Conservation (phyloP, 2,113 vertebrate species). For the Trogon melanurus region DNA sequence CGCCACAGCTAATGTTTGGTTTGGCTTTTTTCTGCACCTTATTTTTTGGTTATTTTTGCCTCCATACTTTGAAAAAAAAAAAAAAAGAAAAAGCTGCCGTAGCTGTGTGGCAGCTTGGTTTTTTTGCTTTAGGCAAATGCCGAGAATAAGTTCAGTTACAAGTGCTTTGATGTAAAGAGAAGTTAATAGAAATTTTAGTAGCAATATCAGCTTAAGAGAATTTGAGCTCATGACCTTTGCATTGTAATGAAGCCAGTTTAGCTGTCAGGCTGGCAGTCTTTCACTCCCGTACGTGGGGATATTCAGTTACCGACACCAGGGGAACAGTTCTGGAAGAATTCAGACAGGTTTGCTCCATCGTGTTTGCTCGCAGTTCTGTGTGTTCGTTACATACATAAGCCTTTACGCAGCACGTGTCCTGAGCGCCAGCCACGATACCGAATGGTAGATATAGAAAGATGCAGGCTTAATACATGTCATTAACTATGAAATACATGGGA, state of each 20-base stretch:
- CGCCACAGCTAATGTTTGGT: background rate
- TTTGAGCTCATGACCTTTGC: background rate
- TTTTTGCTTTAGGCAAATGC: background rate
- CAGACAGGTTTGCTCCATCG: background rate
- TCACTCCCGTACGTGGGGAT: fast-evolving
- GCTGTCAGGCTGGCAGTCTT: background rate
- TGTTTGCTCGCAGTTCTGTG: background rate
- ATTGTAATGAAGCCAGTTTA: no score
- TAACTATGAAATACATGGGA: background rate
- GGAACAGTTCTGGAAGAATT: background rate
- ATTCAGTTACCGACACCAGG: background rate
- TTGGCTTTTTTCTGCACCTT: background rate
- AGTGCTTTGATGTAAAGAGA: background rate
- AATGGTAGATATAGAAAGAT: background rate
- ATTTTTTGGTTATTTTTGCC: background rate
- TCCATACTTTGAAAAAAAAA: background rate
- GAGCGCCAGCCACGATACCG: no score
- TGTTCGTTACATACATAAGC: fast-evolving
- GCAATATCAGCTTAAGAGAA: background rate
- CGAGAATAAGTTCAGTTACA: background rate
- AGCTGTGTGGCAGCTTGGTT: background rate
- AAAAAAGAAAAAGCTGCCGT: background rate
- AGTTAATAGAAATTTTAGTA: background rate
- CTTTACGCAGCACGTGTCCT: fast-evolving
- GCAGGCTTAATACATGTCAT: background rate